These are phyloP conservation scores for Pionites leucogaster DNA, from an alignment of 2,113 vertebrate genomes.

Conservation along the genomic window DNA sequence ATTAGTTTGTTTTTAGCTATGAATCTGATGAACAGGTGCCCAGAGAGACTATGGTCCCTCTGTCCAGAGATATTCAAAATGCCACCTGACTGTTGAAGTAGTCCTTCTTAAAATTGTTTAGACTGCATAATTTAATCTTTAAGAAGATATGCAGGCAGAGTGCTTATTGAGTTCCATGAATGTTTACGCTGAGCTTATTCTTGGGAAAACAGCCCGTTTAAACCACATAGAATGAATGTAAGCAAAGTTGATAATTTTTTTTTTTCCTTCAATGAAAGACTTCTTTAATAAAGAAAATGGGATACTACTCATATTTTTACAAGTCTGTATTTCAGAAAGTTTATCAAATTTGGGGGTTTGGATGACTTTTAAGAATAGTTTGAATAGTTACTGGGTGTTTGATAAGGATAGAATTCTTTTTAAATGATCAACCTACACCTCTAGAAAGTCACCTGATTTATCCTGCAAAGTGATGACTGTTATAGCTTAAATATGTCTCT, in stretches of 20 bases:
- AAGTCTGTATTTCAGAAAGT: not conserved
- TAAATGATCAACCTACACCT: fast-evolving
- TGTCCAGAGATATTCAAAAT: not conserved
- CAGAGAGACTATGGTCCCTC: not conserved
- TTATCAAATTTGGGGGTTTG: not conserved
- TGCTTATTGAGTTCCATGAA: not conserved
- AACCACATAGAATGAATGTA: not conserved
- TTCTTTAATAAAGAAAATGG: not conserved
- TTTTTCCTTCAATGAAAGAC: not conserved
- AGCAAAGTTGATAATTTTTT: not conserved
- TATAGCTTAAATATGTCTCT: not conserved
- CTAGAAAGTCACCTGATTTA: not conserved
- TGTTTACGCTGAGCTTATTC: not conserved
- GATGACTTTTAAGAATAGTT: not conserved
- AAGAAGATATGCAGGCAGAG: not conserved
- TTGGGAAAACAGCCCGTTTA: not conserved
- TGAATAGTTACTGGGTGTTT: not conserved
- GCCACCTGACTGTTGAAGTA: not conserved
- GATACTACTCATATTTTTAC: not conserved
- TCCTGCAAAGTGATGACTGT: not conserved
- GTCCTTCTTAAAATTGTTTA: slow-evolving; percentile 7
- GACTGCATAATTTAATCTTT: not conserved
- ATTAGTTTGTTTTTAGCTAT: not conserved
- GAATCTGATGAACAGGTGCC: not conserved
- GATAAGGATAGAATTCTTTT: not conserved